phyloP scores from a whole-genome alignment of 1,140 invertebrate genomes.

The Zaprionus tsacasi region DNA sequence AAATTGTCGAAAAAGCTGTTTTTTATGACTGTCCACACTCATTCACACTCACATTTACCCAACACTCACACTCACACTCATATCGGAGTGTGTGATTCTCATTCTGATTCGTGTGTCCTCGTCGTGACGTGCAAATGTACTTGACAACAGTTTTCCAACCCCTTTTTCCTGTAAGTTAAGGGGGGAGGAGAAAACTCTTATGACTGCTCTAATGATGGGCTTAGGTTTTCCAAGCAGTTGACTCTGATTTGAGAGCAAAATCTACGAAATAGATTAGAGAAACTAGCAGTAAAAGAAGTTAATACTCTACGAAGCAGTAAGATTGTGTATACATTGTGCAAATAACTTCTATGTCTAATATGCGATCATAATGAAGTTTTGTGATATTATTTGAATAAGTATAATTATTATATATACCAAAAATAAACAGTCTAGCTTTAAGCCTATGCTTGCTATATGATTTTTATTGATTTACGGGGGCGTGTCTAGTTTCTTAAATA shows the following conservation, averaged over 20 bases:
- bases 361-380: too few relatives aligned
- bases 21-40: constrained; percentile 60
- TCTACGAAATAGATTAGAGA: background rate
- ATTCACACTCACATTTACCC: constrained; percentile 22
- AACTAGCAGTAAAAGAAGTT: background rate
- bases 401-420: too few relatives aligned
- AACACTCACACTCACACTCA: background rate
- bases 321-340: background rate
- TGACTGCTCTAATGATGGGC: constrained; percentile 15
- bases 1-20: constrained; percentile 58
- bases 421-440: too few relatives aligned
- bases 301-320: background rate
- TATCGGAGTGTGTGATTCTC: constrained; percentile 3
- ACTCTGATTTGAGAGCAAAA: background rate
- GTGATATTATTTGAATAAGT: too few relatives aligned
- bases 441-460: too few relatives aligned
- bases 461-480: too few relatives aligned
- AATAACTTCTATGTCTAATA: too few relatives aligned
- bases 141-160: constrained; percentile 40
- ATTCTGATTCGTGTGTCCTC: constrained; percentile 28
- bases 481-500: too few relatives aligned
- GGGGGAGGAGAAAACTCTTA: background rate
- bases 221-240: background rate
- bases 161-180: background rate
- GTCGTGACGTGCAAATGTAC: constrained; percentile 56